Percentiles rank a stretch among this genome's conserved stretches.
Conservation (phyloP, 37 sponge, comb jelly and placozoan genomes). For the Cladorhizidae sp. region DNA sequence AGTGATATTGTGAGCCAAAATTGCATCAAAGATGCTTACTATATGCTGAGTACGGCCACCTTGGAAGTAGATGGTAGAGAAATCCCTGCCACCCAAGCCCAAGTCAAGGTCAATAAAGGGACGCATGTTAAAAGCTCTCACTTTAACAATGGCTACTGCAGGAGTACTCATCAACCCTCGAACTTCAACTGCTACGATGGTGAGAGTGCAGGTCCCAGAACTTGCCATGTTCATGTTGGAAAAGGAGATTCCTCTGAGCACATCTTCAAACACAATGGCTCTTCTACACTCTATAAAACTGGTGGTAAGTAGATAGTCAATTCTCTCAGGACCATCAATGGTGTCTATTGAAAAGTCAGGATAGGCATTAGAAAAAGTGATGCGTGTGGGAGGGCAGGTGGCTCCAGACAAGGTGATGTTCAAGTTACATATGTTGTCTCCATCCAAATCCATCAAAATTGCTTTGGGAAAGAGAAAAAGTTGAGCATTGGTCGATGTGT, state of each 20-base stretch:
- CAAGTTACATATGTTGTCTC: constrained; percentile 31
- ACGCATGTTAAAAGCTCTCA: constrained; percentile 48
- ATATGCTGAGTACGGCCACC: constrained; percentile 59
- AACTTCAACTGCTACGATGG: constrained; percentile 43
- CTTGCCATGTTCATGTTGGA: constrained; percentile 6
- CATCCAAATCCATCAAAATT: constrained; percentile 35
- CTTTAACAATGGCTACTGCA: constrained; percentile 17
- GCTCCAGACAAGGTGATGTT: constrained; percentile 13
- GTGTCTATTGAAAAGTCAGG: constrained; percentile 34
- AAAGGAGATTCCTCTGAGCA: constrained; percentile 41
- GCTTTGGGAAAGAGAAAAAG: constrained; percentile 34
- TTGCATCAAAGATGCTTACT: constrained; percentile 69
- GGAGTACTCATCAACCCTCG: constrained; percentile 15
- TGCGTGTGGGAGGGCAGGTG: constrained; percentile 18
- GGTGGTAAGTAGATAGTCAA: constrained; percentile 15
- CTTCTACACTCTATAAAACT: constrained; percentile 30
- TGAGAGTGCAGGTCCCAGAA: constrained; percentile 50
- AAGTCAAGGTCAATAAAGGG: constrained; percentile 74
- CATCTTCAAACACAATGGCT: constrained; percentile 21
- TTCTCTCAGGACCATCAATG: neutral
- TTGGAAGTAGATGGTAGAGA: constrained; percentile 56
- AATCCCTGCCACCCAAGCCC: constrained; percentile 59
- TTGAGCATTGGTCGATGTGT: constrained; percentile 29
- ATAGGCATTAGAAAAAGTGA: constrained; percentile 31
- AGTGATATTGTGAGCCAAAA: constrained; percentile 42